Evolutionary conservation across 2,888 invertebrate species (phyloP), one percentile per base, ranked within the genome.

Genomic region (Hedya salicella): DNA sequence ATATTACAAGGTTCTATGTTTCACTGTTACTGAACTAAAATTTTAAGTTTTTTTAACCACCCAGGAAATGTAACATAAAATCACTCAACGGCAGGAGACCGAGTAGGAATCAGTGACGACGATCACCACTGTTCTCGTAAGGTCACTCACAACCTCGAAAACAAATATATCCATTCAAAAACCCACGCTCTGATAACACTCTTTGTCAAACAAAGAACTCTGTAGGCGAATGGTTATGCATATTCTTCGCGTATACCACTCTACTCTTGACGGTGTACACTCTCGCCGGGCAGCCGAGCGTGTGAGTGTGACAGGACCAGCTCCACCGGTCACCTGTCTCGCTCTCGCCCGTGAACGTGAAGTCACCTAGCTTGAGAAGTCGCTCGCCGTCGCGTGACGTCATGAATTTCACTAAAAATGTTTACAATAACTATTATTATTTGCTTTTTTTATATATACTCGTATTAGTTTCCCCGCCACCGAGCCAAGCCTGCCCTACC

Each of bases 221-320:
- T 0, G 91, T 91, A 1, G 92, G 92, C 0, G 83, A 84, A 74
- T 92, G 92, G 68, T 88, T 92, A 56, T 92, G 92, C 0, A 77
- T 68, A 67, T 91, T 91, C 72, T 82, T 88, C 2, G 88, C 83
- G 59, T 81, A 86, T 11, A 89, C 74, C 14, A 92, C 71, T 69
- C 78, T 83, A 62, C 86, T 79, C 13, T 74, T 71, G 49, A 88
- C 83, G 0, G 91, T 91, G 71, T 85, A 88, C 1, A 86, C 85
- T 70, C 81, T 86, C 6, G 92, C 92, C 5, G 82, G 78, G 62
- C 92, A 92, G 2, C 87, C 88, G 11, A 81, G 76, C 6, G 72
- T 71, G 74, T 92, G 90, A 0, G 92, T 91, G 70, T 91, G 89
- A 64, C 92, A 92, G 11, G 79, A 82, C 92, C 92, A 92, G 68